These are phyloP conservation scores for Phylloscopus trochiloides DNA, from an alignment of 2,113 vertebrate genomes.

Conservation along the genomic window DNA sequence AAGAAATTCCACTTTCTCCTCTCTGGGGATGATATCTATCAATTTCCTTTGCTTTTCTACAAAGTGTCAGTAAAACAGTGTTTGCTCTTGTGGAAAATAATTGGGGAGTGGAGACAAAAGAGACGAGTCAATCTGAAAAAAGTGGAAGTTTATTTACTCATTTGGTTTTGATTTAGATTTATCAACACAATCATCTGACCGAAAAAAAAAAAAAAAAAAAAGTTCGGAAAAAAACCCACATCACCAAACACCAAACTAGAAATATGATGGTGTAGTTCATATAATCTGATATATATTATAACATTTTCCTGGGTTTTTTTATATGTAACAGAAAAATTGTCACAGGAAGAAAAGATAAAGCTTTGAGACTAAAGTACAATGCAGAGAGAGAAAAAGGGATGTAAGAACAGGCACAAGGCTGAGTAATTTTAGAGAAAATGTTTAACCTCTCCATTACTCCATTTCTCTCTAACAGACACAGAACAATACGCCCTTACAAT, in stretches of 20 bases:
- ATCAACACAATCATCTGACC: neutral
- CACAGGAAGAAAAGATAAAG: neutral
- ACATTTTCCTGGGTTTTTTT: neutral
- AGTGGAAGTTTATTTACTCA: accelerated
- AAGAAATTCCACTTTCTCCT: neutral
- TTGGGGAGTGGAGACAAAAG: neutral
- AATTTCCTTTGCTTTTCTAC: neutral
- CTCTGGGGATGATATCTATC: neutral
- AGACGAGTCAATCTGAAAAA: neutral
- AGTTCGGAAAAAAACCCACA: accelerated
- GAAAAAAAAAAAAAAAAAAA: neutral
- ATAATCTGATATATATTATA: neutral
- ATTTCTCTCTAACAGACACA: neutral
- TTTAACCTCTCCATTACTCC: neutral
- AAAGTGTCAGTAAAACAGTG: neutral
- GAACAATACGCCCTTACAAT: neutral
- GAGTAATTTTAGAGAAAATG: neutral
- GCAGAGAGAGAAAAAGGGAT: neutral
- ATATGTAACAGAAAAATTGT: neutral
- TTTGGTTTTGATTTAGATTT: neutral
- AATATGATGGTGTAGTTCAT: neutral
- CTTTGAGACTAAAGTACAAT: neutral
- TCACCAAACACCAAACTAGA: neutral
- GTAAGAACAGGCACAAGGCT: neutral
- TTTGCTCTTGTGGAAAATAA: neutral